Evolutionary conservation across 2,797 vertebrate genomes (phyloP).

Genomic region (Muscicapa comitata): DNA sequence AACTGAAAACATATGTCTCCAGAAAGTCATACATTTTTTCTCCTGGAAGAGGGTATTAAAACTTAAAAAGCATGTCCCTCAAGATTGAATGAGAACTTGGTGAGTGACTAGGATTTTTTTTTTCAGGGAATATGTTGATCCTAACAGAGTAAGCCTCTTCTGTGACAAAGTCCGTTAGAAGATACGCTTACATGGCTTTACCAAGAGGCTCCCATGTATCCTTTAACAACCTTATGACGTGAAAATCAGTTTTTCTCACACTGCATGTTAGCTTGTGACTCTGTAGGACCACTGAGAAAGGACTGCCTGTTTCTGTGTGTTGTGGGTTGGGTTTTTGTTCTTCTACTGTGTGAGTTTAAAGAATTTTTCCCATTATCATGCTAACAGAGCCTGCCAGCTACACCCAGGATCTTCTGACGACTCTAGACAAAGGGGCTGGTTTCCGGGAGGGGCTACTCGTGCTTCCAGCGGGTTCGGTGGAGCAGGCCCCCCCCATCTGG

Average conservation of each 20-base stretch:
- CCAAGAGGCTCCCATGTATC: background rate
- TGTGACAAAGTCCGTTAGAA: background rate
- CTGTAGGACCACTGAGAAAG: background rate
- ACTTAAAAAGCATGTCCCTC: accelerated
- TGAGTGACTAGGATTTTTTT: background rate
- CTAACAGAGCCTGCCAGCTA: too few relatives aligned
- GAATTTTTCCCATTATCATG: too few relatives aligned
- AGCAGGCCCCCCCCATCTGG: too few relatives aligned
- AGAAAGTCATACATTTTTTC: background rate
- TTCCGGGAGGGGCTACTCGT: too few relatives aligned
- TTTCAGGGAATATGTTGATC: background rate
- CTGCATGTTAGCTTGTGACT: accelerated
- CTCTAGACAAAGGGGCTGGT: too few relatives aligned
- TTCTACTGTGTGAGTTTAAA: too few relatives aligned
- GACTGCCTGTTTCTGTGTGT: background rate
- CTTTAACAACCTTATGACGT: background rate
- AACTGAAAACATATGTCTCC: background rate
- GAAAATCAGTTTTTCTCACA: background rate
- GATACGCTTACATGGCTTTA: background rate
- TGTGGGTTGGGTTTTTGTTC: too few relatives aligned
- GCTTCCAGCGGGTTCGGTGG: too few relatives aligned
- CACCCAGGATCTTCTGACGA: too few relatives aligned
- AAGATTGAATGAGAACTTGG: background rate
- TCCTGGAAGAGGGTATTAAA: background rate
- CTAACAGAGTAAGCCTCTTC: background rate